Evolutionary conservation across 2,113 vertebrate genomes (phyloP), one percentile per base, ranked within the genome.

Genomic region (Anolis sagrei): DNA sequence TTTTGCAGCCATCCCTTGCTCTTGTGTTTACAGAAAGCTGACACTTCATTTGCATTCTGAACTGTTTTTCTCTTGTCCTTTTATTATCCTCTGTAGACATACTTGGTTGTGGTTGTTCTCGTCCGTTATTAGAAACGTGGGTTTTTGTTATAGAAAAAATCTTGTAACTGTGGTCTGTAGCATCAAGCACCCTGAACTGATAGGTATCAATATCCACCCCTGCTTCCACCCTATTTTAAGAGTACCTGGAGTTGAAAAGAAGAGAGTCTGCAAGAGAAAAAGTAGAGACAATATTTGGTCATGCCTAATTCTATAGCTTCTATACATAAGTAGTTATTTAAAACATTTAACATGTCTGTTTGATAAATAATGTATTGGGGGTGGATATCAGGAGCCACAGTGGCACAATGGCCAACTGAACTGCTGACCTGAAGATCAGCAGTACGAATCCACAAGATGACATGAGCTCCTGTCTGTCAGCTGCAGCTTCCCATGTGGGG

Each of bases 21-120:
- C 76, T 32, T 77, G 79, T 82, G 62, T 54, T 34, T 76, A n/a
- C 32, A 68, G 73, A 75, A 16, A 69, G 34, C 27, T 82, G 64
- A 82, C 58, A 61, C 61, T 66, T 76, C 74, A 82, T 29, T 62
- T 77, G 49, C 19, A 69, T 61, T 77, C 34, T 77, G 29, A 10
- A 27, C 74, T 76, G 34, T 23, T 68, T 66, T 81, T 58, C n/a
- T 44, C 7, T 61, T 73, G 32, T 14, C 70, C 74, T 72, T 88
- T 0, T 58, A 18, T 16, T 86, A 36, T 90, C 5, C 23, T 85
- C 69, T 81, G 69, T 75, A 73, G 58, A 66, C 48, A n/a, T 58
- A 49, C 74, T 80, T 80, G n/a, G 58, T 36, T 79, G 78, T 51
- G 36, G 2, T 9, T 0, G 1, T 58, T 25, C 44, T 44, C 72